A percentile compares a stretch with the other conserved stretches of the same genome.
phyloP scores from a whole-genome alignment of 2,888 invertebrate species.

The Pedicia rivosa region DNA sequence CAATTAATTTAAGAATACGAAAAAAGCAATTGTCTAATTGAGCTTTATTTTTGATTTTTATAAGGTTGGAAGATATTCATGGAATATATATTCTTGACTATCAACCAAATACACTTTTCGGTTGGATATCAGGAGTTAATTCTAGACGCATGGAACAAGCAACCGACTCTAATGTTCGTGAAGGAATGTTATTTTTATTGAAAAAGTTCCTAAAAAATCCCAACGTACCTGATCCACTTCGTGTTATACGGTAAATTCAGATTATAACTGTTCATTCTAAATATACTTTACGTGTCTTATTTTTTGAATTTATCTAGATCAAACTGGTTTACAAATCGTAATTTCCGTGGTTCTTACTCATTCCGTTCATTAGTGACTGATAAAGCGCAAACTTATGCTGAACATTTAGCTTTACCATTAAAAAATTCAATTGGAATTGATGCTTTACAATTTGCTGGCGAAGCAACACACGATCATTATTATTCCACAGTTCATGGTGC shows the following conservation, averaged over 20 bases:
- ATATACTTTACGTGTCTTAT: neutral
- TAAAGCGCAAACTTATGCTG: slow-evolving; percentile 31
- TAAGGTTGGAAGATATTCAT: slow-evolving; percentile 33
- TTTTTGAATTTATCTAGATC: slow-evolving; percentile 32
- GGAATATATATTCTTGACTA: slow-evolving; percentile 48
- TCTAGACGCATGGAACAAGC: slow-evolving; percentile 44
- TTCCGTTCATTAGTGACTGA: slow-evolving; percentile 41
- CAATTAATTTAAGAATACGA: too few relatives aligned
- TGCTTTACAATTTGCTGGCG: slow-evolving; percentile 48
- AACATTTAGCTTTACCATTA: slow-evolving; percentile 36
- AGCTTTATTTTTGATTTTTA: too few relatives aligned
- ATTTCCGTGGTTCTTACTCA: slow-evolving; percentile 47
- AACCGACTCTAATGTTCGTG: slow-evolving; percentile 31
- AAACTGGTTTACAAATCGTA: slow-evolving; percentile 44
- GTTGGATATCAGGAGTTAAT: slow-evolving; percentile 50
- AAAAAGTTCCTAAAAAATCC: slow-evolving; percentile 23
- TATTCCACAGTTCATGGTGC: slow-evolving; percentile 59
- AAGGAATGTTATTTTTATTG: slow-evolving; percentile 24
- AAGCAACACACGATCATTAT: slow-evolving; percentile 45
- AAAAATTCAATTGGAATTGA: slow-evolving; percentile 27
- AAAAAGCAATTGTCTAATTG: too few relatives aligned
- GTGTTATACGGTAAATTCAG: slow-evolving; percentile 13
- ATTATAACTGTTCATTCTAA: neutral
- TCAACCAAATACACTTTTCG: slow-evolving; percentile 44
- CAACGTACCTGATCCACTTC: slow-evolving; percentile 22